Base-by-base conservation (phyloP, 1,140 invertebrate species). In the Heliconius nattereri region DNA sequence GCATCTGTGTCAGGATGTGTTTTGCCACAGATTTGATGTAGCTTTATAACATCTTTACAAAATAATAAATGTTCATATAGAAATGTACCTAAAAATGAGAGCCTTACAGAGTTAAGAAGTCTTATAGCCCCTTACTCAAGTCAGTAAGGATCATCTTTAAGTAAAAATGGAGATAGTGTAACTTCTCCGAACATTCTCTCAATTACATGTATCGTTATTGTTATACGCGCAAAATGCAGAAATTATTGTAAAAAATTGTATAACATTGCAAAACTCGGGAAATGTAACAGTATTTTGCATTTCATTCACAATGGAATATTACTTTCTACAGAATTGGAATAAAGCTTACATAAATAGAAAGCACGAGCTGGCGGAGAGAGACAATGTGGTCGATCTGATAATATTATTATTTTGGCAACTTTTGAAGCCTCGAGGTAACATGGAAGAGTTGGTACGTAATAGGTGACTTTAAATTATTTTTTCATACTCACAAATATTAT, bases 341-440 rank as follows among this genome's bases (percentile, higher is more conserved):
- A 66, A 66, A 29, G 60, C 60, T 29, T 66, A 66, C 60, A 11
- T 66, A 66, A 66, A 66, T 29, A 66, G 60, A 66, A 23, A 66
- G 60, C 60, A 26, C 60, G 26, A 66, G 3, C n/a, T 19, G 60
- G 26, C 13, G 60, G 60, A 66, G n/a, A 16, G 60, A 66, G 60
- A 66, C 60, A 29, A 66, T 29, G 60, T 66, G 60, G 26, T 66
- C 26, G 60, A 66, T 66, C 23, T 66, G 23, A 66, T 66, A 16
- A 66, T 66, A 9, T 29, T 57, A 57, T 5, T 66, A 66, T 66
- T 66, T 66, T 66, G 60, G 60, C 26, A 66, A 66, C 23, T 66
- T 29, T 66, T 66, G 60, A 66, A 29, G 5, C 60, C 26, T 66
- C 11, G 23, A 66, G 13, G 3, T 66, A 66, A 11, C 5, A 3